phyloP scores from a whole-genome alignment of 1,140 invertebrate genomes.

The Drosophila biarmipes region DNA sequence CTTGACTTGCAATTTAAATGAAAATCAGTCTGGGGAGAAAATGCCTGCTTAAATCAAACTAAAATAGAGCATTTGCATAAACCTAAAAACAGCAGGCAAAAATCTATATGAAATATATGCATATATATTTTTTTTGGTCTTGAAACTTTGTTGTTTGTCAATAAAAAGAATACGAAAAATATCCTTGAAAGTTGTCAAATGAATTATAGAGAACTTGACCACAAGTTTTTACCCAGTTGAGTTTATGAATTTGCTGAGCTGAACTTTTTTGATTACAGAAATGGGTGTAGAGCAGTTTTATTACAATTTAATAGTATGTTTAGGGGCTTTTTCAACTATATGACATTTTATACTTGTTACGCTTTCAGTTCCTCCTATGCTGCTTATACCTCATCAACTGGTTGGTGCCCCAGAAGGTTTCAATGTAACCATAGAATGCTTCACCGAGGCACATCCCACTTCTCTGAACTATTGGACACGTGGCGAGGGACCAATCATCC shows the following conservation, averaged over 20 bases:
- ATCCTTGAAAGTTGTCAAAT: conserved; percentile 19
- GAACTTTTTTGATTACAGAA: conserved; percentile 37
- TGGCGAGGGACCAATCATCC: conserved; percentile 94
- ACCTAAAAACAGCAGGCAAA: conserved; percentile 21
- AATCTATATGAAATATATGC: conserved; percentile 24
- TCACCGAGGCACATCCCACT: conserved; percentile 95
- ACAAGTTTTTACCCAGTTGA: conserved; percentile 7
- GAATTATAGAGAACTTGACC: conserved; percentile 36
- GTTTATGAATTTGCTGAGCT: conserved; percentile 23
- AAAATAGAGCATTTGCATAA: conserved; percentile 51
- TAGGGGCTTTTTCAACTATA: not conserved
- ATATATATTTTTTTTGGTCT: conserved; percentile 23
- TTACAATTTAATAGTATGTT: not conserved
- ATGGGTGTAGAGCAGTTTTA: not conserved
- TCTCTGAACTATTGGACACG: conserved; percentile 96
- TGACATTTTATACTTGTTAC: not conserved
- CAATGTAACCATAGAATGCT: conserved; percentile 94
- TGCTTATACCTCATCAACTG: conserved; percentile 83
- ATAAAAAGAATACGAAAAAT: conserved; percentile 23
- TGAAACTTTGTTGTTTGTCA: conserved; percentile 26
- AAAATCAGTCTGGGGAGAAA: conserved; percentile 62
- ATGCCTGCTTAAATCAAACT: conserved; percentile 42
- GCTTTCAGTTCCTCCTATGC: conserved; percentile 77
- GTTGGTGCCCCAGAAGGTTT: conserved; percentile 93
- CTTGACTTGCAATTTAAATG: conserved; percentile 67